Conservation (phyloP, 2,797 vertebrate species). For the Meriones psammophilus region DNA sequence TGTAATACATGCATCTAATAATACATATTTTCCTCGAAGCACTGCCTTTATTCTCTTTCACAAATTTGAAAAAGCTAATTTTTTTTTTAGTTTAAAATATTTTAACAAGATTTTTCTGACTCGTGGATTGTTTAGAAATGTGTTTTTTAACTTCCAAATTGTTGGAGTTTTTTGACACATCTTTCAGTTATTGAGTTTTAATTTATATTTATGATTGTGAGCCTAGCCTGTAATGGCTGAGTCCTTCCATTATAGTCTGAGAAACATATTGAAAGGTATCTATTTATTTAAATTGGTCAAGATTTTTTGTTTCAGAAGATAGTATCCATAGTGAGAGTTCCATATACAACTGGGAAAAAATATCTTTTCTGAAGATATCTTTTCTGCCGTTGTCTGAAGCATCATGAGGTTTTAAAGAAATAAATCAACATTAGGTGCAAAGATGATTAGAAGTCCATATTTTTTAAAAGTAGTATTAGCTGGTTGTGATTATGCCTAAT, state of each 20-base stretch:
- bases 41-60: not conserved
- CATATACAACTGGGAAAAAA: not conserved
- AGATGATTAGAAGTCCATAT: not conserved
- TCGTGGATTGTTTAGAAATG: not conserved
- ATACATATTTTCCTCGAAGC: not conserved
- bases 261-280: not conserved
- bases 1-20: not conserved
- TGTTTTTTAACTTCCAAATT: conserved; percentile 51
- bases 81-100: conserved; percentile 58
- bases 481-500: not conserved
- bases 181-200: conserved; percentile 27
- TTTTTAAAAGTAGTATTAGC: not conserved
- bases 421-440: conserved; percentile 23
- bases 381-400: not conserved
- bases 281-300: conserved; percentile 48
- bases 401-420: conserved; percentile 57
- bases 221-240: too few species aligned
- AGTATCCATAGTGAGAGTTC: not conserved
- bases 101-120: conserved; percentile 4
- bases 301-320: not conserved
- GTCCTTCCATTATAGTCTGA: not conserved
- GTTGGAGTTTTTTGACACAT: conserved; percentile 16
- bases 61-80: conserved; percentile 33
- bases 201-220: not conserved
- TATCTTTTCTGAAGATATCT: not conserved